phyloP scores from a whole-genome alignment of 2,113 vertebrate species.

The Epinephelus lanceolatus region DNA sequence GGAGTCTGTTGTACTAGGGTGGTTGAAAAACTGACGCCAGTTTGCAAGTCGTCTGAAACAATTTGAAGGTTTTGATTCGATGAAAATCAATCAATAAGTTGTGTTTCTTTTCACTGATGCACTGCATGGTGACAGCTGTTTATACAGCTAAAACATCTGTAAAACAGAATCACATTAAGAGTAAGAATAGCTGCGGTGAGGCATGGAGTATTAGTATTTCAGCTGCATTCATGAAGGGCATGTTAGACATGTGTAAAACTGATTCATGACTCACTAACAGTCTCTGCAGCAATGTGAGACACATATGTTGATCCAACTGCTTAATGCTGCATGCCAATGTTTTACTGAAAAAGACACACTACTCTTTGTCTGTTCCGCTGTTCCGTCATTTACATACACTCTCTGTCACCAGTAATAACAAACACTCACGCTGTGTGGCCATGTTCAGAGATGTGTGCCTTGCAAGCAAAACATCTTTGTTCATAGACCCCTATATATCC shows the following conservation, averaged over 20 bases:
- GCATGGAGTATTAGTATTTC: neutral
- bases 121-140: neutral
- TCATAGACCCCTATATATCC: neutral
- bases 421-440: neutral
- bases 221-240: constrained; percentile 7
- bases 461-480: neutral
- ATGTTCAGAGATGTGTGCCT: neutral
- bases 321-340: constrained; percentile 37
- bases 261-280: constrained; percentile 32
- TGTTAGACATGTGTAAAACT: constrained; percentile 1
- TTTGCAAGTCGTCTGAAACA: neutral
- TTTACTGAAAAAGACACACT: constrained; percentile 22
- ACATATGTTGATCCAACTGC: constrained; percentile 49
- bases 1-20: neutral
- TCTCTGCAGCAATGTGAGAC: constrained; percentile 43
- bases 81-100: neutral
- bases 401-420: neutral
- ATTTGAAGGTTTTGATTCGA: neutral
- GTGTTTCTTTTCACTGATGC: neutral
- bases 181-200: neutral
- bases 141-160: neutral
- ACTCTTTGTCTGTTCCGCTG: constrained; percentile 14
- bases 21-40: neutral
- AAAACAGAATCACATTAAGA: neutral
- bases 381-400: constrained; percentile 15